Evolutionary conservation across 2,888 invertebrate genomes (phyloP).

Genomic region (Eupeodes luniger): DNA sequence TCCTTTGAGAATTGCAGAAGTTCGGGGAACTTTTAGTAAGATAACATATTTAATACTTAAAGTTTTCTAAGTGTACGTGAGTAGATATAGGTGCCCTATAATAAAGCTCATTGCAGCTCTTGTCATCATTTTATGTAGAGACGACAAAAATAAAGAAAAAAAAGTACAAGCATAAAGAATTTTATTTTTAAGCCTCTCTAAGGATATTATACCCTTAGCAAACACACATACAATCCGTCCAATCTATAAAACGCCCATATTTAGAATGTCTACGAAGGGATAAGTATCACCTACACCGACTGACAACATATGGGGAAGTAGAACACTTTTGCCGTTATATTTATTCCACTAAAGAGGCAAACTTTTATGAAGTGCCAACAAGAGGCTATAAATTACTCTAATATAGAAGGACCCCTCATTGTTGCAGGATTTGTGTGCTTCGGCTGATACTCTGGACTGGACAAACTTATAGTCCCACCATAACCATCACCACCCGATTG

Average conservation of each 20-base stretch:
- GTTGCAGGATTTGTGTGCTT: constrained; percentile 72
- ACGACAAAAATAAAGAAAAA: background rate
- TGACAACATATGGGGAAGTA: constrained; percentile 67
- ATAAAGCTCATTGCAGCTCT: constrained; percentile 41
- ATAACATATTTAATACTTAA: too few species aligned
- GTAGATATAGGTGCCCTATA: background rate
- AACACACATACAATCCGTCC: constrained; percentile 48
- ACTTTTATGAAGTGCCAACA: constrained; percentile 76
- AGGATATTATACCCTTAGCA: constrained; percentile 48
- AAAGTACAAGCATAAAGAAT: constrained; percentile 18
- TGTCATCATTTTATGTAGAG: constrained; percentile 20
- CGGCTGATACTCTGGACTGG: constrained; percentile 53
- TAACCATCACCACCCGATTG: background rate
- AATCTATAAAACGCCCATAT: constrained; percentile 57
- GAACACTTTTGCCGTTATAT: constrained; percentile 63
- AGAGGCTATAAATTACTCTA: constrained; percentile 76
- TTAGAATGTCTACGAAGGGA: constrained; percentile 60
- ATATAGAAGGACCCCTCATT: constrained; percentile 71
- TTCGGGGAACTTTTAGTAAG: too few species aligned
- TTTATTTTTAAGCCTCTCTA: constrained; percentile 47
- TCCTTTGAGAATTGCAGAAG: too few species aligned
- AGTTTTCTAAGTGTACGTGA: constrained; percentile 1
- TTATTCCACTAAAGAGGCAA: constrained; percentile 69
- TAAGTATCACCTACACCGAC: constrained; percentile 62
- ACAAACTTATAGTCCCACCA: constrained; percentile 39